phyloP scores from a whole-genome alignment of 2,113 vertebrate species.

The Agelaius phoeniceus region DNA sequence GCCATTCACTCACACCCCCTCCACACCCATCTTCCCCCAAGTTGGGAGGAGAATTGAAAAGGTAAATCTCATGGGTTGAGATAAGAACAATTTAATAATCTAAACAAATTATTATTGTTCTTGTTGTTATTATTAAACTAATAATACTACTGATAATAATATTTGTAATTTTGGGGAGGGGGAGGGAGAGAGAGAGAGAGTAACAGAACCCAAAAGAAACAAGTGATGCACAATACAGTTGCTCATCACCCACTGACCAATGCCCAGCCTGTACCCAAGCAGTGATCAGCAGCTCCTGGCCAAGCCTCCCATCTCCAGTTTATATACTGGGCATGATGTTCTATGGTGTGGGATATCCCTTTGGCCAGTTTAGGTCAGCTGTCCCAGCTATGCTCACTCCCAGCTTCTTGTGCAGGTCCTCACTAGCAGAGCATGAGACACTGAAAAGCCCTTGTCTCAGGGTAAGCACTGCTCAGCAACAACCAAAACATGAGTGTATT shows the following conservation, averaged over 20 bases:
- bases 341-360: not conserved
- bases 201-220: not conserved
- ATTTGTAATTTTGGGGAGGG: not conserved
- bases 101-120: not conserved
- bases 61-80: not conserved
- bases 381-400: not conserved
- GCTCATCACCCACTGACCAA: not conserved
- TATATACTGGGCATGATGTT: not conserved
- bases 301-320: not conserved
- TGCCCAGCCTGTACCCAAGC: not conserved
- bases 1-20: not conserved
- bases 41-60: not conserved
- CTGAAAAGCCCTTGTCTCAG: not conserved
- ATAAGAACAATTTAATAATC: not conserved
- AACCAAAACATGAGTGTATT: not conserved
- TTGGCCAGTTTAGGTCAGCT: not conserved
- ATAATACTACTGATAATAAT: not conserved
- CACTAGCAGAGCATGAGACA: not conserved
- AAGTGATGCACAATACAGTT: not conserved
- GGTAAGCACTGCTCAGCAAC: not conserved
- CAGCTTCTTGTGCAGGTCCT: not conserved
- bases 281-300: not conserved
- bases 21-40: not conserved
- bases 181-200: not conserved
- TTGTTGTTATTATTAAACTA: not conserved